Percentiles rank a stretch among this genome's conserved stretches.
phyloP scores from a whole-genome alignment of 1,140 invertebrate genomes.

The Drosophila ironensis region DNA sequence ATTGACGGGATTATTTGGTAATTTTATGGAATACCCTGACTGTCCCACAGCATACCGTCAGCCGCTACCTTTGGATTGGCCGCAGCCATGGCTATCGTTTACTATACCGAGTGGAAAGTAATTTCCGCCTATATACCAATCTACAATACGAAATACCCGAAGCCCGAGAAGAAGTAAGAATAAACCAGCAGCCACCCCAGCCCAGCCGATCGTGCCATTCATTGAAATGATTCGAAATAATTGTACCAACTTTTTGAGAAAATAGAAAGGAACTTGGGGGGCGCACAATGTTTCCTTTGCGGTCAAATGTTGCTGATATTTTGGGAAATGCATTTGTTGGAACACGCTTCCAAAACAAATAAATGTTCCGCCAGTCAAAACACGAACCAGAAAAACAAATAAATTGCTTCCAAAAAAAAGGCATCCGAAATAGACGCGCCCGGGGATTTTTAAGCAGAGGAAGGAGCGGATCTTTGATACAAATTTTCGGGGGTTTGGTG shows the following conservation, averaged over 20 bases:
- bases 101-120: constrained; percentile 57
- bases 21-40: no score
- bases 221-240: constrained; percentile 22
- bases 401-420: constrained; percentile 23
- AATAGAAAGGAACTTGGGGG: constrained; percentile 2
- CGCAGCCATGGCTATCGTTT: constrained; percentile 25
- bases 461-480: constrained; percentile 13
- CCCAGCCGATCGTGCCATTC: constrained; percentile 1
- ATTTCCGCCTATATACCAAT: constrained; percentile 55
- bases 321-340: constrained; percentile 45
- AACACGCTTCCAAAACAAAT: constrained; percentile 51
- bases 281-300: constrained; percentile 16
- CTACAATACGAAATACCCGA: constrained; percentile 58
- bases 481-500: constrained; percentile 23
- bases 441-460: constrained; percentile 1
- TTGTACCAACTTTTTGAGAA: constrained; percentile 4
- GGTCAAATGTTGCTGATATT: constrained; percentile 6
- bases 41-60: constrained; percentile 41
- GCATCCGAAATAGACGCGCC: constrained; percentile 23
- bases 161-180: constrained; percentile 29
- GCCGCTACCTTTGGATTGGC: constrained; percentile 45
- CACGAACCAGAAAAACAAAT: constrained; percentile 24
- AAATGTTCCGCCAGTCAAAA: constrained; percentile 54
- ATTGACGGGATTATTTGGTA: no score
- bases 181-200: background rate